Evolutionary conservation across 2,113 vertebrate species (phyloP), one percentile per base, ranked within the genome.

Genomic region (Tenrec ecaudatus): DNA sequence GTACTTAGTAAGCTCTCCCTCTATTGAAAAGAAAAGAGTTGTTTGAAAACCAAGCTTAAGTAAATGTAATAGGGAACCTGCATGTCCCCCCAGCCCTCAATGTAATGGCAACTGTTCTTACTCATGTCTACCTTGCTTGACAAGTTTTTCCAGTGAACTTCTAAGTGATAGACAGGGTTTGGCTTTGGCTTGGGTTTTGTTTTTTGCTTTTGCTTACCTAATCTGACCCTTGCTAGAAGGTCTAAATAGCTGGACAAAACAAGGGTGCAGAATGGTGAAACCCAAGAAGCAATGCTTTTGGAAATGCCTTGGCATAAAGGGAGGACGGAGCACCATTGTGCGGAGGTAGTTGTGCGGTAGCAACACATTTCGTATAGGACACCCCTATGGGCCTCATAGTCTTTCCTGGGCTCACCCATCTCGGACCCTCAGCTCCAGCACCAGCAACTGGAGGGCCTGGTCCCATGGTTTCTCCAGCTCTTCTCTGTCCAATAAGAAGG

Each of bases 1-100:
- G 11, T 22, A 36, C 11, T 68, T 17, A 66, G 23, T 14, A 66
- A 19, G 4, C 16, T 4, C 0, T 2, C 12, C 16, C n/a, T 53
- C 20, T 19, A 31, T 29, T 68, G 58, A 62, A 87, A 94, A 62
- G 47, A 53, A 77, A 69, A 38, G 2, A 4, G 57, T 82, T 84
- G 83, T 33, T 31, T 82, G 91, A 73, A 91, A 92, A 87, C 47
- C 29, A 81, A 81, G 43, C 43, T 53, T 76, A 75, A 94, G 38
- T 71, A 76, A 87, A 64, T 38, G 47, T 6, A 8, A 15, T 81
- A 8, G 25, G 47, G 57, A 93, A 40, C 31, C 43, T 36, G 12
- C 16, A 36, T 69, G 23, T 31, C 15, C 6, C 47, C 5, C 8
- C 8, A 19, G 10, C 57, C 62, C 47, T 75, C 75, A 82, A 3